Conservation (phyloP, 2,797 vertebrate species). For the Choloepus didactylus region DNA sequence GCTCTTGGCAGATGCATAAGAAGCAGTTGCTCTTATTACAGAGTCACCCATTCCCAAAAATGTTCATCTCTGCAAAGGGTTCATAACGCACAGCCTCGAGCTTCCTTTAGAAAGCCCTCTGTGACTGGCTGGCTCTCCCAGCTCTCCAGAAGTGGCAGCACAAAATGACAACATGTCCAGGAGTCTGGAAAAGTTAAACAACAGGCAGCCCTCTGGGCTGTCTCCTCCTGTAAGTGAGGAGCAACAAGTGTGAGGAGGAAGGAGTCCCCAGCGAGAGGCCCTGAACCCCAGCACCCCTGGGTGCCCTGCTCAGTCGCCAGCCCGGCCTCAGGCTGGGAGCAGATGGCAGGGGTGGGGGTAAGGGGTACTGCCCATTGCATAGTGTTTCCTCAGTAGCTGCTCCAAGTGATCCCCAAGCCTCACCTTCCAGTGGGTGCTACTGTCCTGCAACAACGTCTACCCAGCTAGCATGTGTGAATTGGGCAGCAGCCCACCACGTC, state of each 20-base stretch:
- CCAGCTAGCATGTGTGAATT: no score
- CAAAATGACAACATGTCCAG: background rate
- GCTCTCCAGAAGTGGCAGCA: background rate
- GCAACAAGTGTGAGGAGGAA: background rate
- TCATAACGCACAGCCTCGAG: background rate
- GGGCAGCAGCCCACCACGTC: no score
- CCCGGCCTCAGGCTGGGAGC: background rate
- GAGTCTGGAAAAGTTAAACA: background rate
- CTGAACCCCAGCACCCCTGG: background rate
- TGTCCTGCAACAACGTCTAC: background rate
- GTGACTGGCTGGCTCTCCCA: background rate
- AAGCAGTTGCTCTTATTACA: fast-evolving
- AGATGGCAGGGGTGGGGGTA: no score
- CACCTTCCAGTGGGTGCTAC: background rate
- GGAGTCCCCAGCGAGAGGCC: background rate
- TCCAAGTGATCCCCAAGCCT: background rate
- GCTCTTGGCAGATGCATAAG: fast-evolving
- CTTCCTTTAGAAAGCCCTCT: background rate
- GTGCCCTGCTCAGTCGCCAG: background rate
- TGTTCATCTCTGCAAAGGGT: no score
- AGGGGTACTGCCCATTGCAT: fast-evolving
- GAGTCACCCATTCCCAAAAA: background rate
- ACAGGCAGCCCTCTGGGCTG: background rate
- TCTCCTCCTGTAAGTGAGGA: background rate
- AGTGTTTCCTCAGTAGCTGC: background rate